Conservation (phyloP, 2,797 vertebrate species). For the Diplodus puntazzo region DNA sequence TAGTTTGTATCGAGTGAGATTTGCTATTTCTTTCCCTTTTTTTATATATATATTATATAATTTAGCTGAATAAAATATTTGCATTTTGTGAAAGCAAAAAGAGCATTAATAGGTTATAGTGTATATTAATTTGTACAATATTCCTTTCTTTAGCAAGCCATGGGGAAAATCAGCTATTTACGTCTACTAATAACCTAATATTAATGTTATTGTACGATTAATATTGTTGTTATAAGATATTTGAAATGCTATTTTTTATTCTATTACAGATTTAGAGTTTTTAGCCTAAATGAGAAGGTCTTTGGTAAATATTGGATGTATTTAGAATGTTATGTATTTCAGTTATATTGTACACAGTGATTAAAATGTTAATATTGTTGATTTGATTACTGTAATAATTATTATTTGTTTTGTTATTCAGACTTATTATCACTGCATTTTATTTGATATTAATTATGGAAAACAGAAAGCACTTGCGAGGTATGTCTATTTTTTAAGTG, state of each 20-base stretch:
- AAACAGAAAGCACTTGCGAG: constrained; percentile 92
- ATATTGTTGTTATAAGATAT: constrained; percentile 88
- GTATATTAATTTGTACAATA: constrained; percentile 80
- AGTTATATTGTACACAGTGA: constrained; percentile 95
- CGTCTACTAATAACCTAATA: constrained; percentile 88
- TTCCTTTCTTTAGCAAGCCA: constrained; percentile 82
- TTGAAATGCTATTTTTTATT: constrained; percentile 99
- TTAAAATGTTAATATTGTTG: constrained; percentile 96
- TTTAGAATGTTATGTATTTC: constrained; percentile 96
- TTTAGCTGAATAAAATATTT: constrained; percentile 72
- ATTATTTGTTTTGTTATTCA: constrained; percentile 85
- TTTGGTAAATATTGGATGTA: constrained; percentile 99
- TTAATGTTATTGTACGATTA: constrained; percentile 85
- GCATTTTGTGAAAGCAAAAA: constrained; percentile 79
- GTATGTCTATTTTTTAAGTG: constrained; percentile 89
- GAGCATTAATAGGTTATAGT: constrained; percentile 74
- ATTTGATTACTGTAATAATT: constrained; percentile 93
- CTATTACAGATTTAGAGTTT: constrained; percentile 98
- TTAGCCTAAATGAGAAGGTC: constrained; percentile 92
- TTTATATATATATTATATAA: constrained; percentile 39
- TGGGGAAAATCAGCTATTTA: constrained; percentile 83
- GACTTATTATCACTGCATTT: constrained; percentile 93
- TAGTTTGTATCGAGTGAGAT: constrained; percentile 77
- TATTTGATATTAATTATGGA: constrained; percentile 93
- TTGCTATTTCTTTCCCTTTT: constrained; percentile 66